Conservation (phyloP, 2,113 vertebrate species). For the Panurus biarmicus region DNA sequence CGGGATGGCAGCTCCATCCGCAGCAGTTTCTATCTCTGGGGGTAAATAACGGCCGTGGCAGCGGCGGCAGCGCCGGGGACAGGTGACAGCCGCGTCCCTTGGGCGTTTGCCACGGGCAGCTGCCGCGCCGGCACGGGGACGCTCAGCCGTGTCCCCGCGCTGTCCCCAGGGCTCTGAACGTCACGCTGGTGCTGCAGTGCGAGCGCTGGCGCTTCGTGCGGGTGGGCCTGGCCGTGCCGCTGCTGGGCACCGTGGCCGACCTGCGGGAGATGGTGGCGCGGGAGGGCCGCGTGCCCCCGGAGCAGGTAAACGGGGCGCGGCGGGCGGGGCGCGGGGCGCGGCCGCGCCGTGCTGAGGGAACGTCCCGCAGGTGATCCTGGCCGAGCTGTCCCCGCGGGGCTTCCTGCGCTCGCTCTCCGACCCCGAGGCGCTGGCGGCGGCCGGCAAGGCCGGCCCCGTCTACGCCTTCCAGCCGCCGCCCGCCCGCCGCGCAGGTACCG, state of each 20-base stretch:
- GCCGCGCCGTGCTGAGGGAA: neutral
- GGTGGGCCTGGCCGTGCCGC: constrained; percentile 85
- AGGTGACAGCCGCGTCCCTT: rapidly evolving
- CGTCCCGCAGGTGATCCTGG: constrained; percentile 80
- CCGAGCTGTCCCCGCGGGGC: constrained; percentile 81
- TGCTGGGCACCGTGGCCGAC: constrained; percentile 77
- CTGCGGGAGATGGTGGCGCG: constrained; percentile 84
- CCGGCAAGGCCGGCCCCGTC: constrained; percentile 78
- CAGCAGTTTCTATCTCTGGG: rapidly evolving
- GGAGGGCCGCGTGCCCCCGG: constrained; percentile 76
- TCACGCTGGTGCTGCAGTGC: constrained; percentile 83
- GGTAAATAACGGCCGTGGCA: rapidly evolving
- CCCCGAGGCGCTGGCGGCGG: constrained; percentile 79
- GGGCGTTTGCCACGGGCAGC: neutral
- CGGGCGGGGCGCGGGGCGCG: neutral
- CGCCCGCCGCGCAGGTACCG: constrained; percentile 71
- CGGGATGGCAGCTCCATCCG: rapidly evolving
- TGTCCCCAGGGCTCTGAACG: constrained; percentile 79
- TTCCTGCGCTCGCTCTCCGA: constrained; percentile 86
- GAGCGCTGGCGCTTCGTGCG: constrained; percentile 81
- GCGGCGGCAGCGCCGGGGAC: rapidly evolving
- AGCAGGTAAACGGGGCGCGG: constrained; percentile 73
- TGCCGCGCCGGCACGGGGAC: rapidly evolving
- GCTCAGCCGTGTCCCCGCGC: neutral
- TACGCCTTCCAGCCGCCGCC: constrained; percentile 86